Evolutionary conservation across 1,140 invertebrate species (phyloP), one percentile per base, ranked within the genome.

Genomic region (Drosophila mauritiana): DNA sequence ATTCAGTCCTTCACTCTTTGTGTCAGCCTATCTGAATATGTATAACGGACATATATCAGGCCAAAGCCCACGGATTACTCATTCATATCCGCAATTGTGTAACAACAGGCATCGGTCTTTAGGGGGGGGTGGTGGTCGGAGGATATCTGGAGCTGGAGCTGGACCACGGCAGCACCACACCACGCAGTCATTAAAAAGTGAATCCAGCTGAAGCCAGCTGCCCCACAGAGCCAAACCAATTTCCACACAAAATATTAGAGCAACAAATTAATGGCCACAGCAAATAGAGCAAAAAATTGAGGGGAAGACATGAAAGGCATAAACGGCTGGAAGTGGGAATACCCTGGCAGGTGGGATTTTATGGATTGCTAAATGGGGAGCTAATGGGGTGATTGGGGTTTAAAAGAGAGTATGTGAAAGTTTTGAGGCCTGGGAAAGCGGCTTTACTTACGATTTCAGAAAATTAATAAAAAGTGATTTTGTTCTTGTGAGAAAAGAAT

Each of bases 31-130:
- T 70, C 67, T 63, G 77, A 42, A 53, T 68, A 80, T 69, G 48
- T 74, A 56, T 64, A 75, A 79, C 82, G 85, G 80, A 89, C 84
- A 90, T 89, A 88, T 89, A 89, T 89, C 84, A 89, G 81, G 77
- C 84, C 77, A 84, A 89, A 78, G 77, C 84, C 84, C 85, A 89
- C 84, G 84, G 85, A 89, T 89, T 89, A 89, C 80, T 89, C 84
- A 89, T 84, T 90, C 84, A 89, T 84, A 89, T 89, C 84, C 84
- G 84, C 84, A 84, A 88, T 88, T 89, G 84, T 89, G 84, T 78
- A 88, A 88, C 75, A 68, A 68, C 65, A 69, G 4, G 46, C 25
- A 27, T n/a, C 46, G 46, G 25, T 3, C 13, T n/a, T 13, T 12
- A 10, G 22, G 22, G 22, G 22, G 22, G 20, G 43, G 43, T 37